Percentiles rank a stretch among this genome's conserved stretches.
Evolutionary conservation across 1,140 invertebrate species (phyloP).

Genomic region (Magallana gigas): DNA sequence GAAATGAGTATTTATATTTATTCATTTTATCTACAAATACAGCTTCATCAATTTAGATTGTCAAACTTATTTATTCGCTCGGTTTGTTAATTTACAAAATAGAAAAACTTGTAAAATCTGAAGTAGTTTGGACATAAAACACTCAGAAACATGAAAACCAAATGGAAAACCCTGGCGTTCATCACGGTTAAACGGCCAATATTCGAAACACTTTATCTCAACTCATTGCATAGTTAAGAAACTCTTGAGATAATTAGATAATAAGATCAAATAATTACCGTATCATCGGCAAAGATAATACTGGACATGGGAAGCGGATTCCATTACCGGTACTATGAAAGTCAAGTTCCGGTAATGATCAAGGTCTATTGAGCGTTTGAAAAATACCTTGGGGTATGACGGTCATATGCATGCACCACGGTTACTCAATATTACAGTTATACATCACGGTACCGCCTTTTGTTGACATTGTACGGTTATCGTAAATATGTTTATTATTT

Average conservation of each 20-base stretch:
- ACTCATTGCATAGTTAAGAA: slow-evolving; percentile 25
- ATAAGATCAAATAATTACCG: slow-evolving; percentile 35
- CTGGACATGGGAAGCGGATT: slow-evolving; percentile 25
- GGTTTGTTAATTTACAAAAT: neutral
- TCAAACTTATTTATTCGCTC: no score
- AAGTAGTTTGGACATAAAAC: slow-evolving; percentile 7
- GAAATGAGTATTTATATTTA: no score
- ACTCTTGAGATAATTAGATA: slow-evolving; percentile 46
- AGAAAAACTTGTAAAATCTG: neutral
- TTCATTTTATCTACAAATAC: no score
- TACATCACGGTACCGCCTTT: neutral
- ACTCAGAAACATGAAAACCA: slow-evolving; percentile 20
- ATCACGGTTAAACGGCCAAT: neutral
- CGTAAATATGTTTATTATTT: slow-evolving; percentile 11
- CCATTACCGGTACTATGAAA: neutral
- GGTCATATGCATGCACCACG: neutral
- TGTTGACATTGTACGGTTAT: neutral
- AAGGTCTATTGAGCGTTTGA: neutral
- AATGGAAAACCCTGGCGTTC: neutral
- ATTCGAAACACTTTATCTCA: slow-evolving; percentile 8
- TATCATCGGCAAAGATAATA: slow-evolving; percentile 31
- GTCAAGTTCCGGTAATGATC: neutral
- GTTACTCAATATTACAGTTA: neutral
- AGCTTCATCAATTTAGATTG: no score
- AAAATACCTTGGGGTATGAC: neutral